Base-by-base conservation (phyloP, 1,140 invertebrate species). In the Ostrea edulis region DNA sequence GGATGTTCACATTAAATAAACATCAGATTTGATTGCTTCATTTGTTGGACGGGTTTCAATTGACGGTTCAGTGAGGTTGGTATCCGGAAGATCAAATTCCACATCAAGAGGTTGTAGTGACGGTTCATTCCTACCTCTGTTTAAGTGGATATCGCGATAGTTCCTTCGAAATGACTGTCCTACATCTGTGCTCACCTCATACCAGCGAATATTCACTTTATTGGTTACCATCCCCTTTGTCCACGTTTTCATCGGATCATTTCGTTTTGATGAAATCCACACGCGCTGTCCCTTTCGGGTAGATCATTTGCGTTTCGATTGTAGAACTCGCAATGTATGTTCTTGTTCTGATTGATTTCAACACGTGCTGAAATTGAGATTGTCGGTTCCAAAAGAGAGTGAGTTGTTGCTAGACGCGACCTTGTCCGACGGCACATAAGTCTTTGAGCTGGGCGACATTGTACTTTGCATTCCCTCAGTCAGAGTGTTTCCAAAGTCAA, bases 381-480 rank as follows among this genome's bases (percentile, higher is more conserved):
- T 68, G 22, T 68, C 25, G 65, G 65, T 68, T 68, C 65, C 22
- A 68, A 22, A 25, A 68, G 65, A 68, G 65, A 20, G 22, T 25
- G 65, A 25, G 82, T 14, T 29, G 77, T 62, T 82, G 87, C 22
- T 20, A 86, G 53, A 51, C 9, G 8, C 9, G 55, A 82, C 82
- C 53, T 89, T 29, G 8, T 87, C 22, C 84, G 54, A 53, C 87
- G 51, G 12, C 84, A 44, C 22, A 86, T 71, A 14, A 86, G 20
- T 20, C 87, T 53, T 44, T 88, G 87, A 9, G 25, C 20, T 9
- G 83, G 84, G 58, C 54, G n/a, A n/a, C n/a, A n/a, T n/a, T n/a
- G n/a, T 68, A 51, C 51, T 85, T 14, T 29, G 22, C 14, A 88
- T 51, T 44, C 84, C 84, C 84, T 85, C 83, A n/a, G 82, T 58